Evolutionary conservation across 2,888 invertebrate species (phyloP).

Genomic region (Stenoptilia bipunctidactyla): DNA sequence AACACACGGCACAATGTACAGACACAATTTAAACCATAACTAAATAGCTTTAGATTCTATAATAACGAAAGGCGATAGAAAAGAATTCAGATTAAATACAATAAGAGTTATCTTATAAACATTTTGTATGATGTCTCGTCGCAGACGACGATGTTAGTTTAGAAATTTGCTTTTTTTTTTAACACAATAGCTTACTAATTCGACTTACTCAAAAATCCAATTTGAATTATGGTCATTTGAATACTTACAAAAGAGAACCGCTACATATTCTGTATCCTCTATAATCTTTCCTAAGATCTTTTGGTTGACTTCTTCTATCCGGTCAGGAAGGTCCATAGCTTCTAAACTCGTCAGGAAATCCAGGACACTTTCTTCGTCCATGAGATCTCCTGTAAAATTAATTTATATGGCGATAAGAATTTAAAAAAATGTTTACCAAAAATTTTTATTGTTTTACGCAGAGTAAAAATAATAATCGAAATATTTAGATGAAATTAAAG

Average conservation of each 20-base stretch:
- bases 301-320: constrained; percentile 95
- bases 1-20: constrained; percentile 63
- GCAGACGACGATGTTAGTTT: constrained; percentile 53
- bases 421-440: too few species aligned
- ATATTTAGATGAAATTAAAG: too few species aligned
- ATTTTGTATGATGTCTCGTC: too few species aligned
- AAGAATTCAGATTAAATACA: constrained; percentile 29
- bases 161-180: constrained; percentile 44
- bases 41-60: constrained; percentile 9
- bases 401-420: too few species aligned
- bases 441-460: too few species aligned
- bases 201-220: constrained; percentile 36
- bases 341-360: constrained; percentile 95
- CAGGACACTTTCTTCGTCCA: constrained; percentile 94
- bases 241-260: constrained; percentile 94
- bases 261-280: constrained; percentile 91
- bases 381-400: constrained; percentile 82
- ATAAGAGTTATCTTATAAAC: constrained; percentile 39
- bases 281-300: constrained; percentile 91
- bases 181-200: constrained; percentile 48
- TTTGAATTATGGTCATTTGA: constrained; percentile 16
- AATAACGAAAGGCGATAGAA: constrained; percentile 25
- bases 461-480: not conserved
- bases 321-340: constrained; percentile 94
- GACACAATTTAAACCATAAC: constrained; percentile 20